A percentile compares a stretch with the other conserved stretches of the same genome.
Evolutionary conservation across 1,140 invertebrate genomes (phyloP).

Genomic region (Planococcus citri): DNA sequence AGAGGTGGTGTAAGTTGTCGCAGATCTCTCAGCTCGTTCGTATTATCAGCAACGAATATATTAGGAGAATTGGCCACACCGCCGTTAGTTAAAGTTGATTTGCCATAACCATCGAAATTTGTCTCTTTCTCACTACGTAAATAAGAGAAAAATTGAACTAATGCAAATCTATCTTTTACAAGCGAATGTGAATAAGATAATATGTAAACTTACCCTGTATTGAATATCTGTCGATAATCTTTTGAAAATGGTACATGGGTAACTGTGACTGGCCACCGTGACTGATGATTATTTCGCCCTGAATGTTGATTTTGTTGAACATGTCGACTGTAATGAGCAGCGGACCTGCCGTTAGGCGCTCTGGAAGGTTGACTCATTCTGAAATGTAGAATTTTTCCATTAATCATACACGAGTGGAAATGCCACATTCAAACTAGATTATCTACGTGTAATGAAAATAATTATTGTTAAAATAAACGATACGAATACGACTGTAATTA

Average conservation of each 20-base stretch:
- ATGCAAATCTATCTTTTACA: background rate
- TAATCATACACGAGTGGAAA: background rate
- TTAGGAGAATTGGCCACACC: background rate
- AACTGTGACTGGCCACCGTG: constrained; percentile 13
- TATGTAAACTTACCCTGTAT: background rate
- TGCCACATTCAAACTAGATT: background rate
- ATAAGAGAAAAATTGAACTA: background rate
- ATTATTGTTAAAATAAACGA: background rate
- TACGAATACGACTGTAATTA: background rate
- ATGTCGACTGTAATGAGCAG: constrained; percentile 10
- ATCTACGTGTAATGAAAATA: too few relatives aligned
- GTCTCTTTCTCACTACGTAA: constrained; percentile 5
- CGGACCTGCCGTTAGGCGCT: background rate
- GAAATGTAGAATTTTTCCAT: background rate
- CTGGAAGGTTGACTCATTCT: constrained; percentile 14
- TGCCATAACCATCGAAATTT: background rate
- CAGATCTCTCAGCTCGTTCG: constrained; percentile 13
- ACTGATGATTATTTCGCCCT: constrained; percentile 13
- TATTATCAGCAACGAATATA: constrained; percentile 11
- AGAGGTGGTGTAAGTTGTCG: constrained; percentile 34
- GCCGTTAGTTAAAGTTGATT: background rate
- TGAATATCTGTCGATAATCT: constrained; percentile 14
- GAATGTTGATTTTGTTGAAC: constrained; percentile 12
- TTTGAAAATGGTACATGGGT: constrained; percentile 11
- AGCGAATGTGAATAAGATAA: background rate